Percentiles rank a stretch among this genome's conserved stretches.
These are phyloP conservation scores for Charina bottae DNA, from an alignment of 2,113 vertebrate genomes.

Conservation along the genomic window DNA sequence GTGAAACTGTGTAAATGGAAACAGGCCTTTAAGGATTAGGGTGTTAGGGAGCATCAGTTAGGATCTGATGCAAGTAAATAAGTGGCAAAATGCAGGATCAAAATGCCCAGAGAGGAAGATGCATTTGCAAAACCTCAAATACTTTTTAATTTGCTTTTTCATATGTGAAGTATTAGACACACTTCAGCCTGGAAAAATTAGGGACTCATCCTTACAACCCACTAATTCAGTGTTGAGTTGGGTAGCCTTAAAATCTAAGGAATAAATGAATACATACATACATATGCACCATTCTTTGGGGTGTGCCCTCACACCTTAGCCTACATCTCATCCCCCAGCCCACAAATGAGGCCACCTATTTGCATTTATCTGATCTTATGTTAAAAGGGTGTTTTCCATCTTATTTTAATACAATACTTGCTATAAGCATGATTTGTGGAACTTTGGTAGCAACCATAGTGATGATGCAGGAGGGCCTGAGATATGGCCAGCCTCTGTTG, in stretches of 20 bases:
- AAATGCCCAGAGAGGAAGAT: neutral
- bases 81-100: neutral
- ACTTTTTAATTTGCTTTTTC: neutral
- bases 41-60: rapidly evolving
- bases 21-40: neutral
- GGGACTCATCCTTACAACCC: neutral
- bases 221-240: neutral
- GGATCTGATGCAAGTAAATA: neutral
- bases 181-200: neutral
- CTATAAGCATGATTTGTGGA: neutral
- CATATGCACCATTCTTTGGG: neutral
- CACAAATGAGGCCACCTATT: neutral
- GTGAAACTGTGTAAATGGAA: neutral
- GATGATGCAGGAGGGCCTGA: too few relatives aligned
- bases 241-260: neutral
- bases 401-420: neutral
- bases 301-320: neutral
- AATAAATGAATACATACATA: neutral
- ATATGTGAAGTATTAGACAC: neutral
- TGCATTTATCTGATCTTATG: neutral
- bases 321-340: neutral
- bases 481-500: too few relatives aligned
- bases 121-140: neutral
- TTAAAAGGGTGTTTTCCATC: neutral
- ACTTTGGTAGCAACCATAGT: neutral